phyloP scores from a whole-genome alignment of 2,113 vertebrate species.

The Microtus ochrogaster region DNA sequence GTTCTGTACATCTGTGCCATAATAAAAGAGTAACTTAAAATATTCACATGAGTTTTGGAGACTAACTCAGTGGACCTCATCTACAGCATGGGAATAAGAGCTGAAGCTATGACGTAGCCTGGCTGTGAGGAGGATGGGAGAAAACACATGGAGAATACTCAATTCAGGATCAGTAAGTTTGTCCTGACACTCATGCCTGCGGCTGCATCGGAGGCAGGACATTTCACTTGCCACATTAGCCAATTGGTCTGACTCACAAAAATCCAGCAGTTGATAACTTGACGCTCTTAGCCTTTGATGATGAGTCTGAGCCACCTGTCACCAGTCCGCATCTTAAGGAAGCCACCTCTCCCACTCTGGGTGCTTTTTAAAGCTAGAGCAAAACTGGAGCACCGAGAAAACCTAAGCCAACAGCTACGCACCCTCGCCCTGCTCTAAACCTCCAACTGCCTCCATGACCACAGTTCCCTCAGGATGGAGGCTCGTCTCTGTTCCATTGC shows the following conservation, averaged over 20 bases:
- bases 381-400: background rate
- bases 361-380: background rate
- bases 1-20: background rate
- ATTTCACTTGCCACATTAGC: background rate
- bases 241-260: background rate
- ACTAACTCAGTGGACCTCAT: background rate
- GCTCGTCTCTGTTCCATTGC: background rate
- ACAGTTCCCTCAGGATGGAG: background rate
- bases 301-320: background rate
- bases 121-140: background rate
- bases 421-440: background rate
- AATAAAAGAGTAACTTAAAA: background rate
- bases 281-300: background rate
- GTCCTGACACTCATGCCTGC: fast-evolving
- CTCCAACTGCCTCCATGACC: background rate
- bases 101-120: background rate
- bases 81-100: background rate
- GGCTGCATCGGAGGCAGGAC: background rate
- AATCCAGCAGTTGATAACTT: background rate
- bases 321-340: background rate
- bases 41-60: background rate
- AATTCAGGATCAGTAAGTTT: background rate
- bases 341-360: background rate
- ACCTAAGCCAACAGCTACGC: background rate
- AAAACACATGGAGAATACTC: background rate